Evolutionary conservation across 1,140 invertebrate species (phyloP).

Genomic region (Cydia pomonella): DNA sequence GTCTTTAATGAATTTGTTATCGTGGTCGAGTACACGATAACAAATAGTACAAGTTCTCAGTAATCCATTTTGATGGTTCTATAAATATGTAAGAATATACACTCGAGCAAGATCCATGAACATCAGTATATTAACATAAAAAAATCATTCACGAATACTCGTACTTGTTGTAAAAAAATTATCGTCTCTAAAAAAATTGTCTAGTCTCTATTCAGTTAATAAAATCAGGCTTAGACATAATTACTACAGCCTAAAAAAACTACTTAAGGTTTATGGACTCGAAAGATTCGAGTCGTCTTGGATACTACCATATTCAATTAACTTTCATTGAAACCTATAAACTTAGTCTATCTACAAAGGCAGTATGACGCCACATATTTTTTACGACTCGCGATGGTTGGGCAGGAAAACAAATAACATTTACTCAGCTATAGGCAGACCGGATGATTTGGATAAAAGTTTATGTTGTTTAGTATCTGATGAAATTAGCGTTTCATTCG

Average conservation of each 20-base stretch:
- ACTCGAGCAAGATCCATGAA: too few relatives aligned
- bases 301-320: slow-evolving; percentile 28
- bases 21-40: too few relatives aligned
- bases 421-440: slow-evolving; percentile 25
- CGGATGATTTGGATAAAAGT: slow-evolving; percentile 29
- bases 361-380: slow-evolving; percentile 29
- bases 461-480: slow-evolving; percentile 31
- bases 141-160: too few relatives aligned
- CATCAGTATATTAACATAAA: too few relatives aligned
- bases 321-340: slow-evolving; percentile 29
- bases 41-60: too few relatives aligned
- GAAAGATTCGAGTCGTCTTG: neutral
- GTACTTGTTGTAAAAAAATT: too few relatives aligned
- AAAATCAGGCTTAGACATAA: too few relatives aligned
- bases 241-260: neutral
- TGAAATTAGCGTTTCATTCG: slow-evolving; percentile 28
- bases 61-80: too few relatives aligned
- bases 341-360: slow-evolving; percentile 19
- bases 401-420: slow-evolving; percentile 29
- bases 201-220: too few relatives aligned
- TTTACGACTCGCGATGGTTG: slow-evolving; percentile 7
- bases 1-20: too few relatives aligned
- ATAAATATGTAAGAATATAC: too few relatives aligned
- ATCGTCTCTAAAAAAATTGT: too few relatives aligned
- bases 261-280: neutral